Percentiles rank a stretch among this genome's conserved stretches.
Conservation (phyloP, 2,113 vertebrate species). For the Prunella fulvescens region DNA sequence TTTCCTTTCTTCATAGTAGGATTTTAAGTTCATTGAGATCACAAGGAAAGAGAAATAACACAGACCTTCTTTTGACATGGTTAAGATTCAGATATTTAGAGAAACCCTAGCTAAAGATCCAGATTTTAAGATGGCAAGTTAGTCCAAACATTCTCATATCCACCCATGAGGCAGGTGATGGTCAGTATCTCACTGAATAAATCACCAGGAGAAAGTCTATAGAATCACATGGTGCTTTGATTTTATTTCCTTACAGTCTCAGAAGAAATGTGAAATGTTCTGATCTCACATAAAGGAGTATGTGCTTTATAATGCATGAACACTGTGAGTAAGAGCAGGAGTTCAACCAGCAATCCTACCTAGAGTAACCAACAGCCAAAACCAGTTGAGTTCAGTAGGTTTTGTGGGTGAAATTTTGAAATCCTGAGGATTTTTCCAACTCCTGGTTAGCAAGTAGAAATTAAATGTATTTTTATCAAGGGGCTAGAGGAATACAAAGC, state of each 20-base stretch:
- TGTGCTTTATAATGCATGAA: accelerated
- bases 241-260: neutral
- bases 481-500: neutral
- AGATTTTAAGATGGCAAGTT: neutral
- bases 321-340: neutral
- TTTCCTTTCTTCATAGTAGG: neutral
- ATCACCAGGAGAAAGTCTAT: neutral
- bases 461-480: neutral
- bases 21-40: neutral
- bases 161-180: neutral
- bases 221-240: neutral
- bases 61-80: neutral
- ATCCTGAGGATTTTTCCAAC: neutral
- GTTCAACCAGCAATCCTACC: neutral
- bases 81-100: neutral
- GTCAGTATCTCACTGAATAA: neutral
- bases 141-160: neutral
- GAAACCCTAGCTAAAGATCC: neutral
- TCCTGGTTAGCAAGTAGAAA: neutral
- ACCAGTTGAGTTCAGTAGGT: neutral
- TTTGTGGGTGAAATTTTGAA: neutral
- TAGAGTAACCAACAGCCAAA: neutral
- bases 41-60: neutral
- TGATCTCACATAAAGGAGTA: neutral
- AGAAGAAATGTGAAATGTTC: neutral